Conservation (phyloP, 2,888 invertebrate genomes). For the Balanococcus diminutus region DNA sequence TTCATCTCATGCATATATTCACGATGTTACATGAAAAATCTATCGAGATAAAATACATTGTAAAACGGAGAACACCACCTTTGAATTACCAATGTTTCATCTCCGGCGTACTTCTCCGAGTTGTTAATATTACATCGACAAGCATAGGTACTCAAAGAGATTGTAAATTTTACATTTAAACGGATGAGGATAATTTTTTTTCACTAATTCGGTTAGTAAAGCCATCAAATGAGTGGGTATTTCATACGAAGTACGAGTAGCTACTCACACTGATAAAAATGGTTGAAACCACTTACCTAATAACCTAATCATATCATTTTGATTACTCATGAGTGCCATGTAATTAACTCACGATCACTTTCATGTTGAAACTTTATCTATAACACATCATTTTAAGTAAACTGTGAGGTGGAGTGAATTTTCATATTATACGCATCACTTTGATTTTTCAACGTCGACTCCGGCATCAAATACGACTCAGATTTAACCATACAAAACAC, state of each 20-base stretch:
- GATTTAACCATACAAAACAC: background rate
- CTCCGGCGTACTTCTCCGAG: background rate
- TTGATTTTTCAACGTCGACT: background rate
- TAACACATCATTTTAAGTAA: background rate
- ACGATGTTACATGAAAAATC: background rate
- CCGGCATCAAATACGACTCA: background rate
- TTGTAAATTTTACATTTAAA: background rate
- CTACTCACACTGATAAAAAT: background rate
- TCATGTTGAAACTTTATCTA: background rate
- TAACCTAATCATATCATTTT: slow-evolving; percentile 53
- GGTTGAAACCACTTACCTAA: slow-evolving; percentile 40
- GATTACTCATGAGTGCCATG: slow-evolving; percentile 47
- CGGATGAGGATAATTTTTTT: background rate
- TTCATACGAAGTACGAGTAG: background rate
- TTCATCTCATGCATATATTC: background rate
- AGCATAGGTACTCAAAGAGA: background rate
- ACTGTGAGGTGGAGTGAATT: background rate
- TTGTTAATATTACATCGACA: background rate
- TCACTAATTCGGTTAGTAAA: background rate
- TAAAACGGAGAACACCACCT: background rate
- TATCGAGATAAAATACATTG: background rate
- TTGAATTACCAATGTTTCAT: background rate
- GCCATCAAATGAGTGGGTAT: background rate
- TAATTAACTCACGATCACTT: slow-evolving; percentile 26
- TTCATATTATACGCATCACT: background rate